These are phyloP conservation scores for Lindbergichthys nudifrons DNA, from an alignment of 2,797 vertebrate genomes.

Conservation along the genomic window DNA sequence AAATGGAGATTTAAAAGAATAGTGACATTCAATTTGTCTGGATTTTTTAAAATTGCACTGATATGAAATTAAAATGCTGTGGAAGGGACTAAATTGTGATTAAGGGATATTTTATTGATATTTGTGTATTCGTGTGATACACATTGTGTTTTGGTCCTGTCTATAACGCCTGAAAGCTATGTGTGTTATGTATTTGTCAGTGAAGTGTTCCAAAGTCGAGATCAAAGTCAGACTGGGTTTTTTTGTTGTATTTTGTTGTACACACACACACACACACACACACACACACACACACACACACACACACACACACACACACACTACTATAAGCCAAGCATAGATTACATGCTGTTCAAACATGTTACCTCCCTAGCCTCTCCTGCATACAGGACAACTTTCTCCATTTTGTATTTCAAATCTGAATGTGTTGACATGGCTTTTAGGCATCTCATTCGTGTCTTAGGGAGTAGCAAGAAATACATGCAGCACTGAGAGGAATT, in stretches of 20 bases:
- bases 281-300: no score
- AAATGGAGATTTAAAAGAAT: not conserved
- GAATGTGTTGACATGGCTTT: constrained; percentile 2
- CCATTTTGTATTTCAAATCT: constrained; percentile 8
- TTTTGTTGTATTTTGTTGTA: no score
- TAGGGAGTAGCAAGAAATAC: not conserved
- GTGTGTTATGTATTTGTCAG: not conserved
- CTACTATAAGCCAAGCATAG: not conserved
- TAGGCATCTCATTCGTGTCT: constrained; percentile 18
- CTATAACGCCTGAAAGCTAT: not conserved
- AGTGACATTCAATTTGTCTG: no score
- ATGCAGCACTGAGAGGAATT: constrained; percentile 11
- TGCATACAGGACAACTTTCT: not conserved
- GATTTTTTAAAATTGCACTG: not conserved
- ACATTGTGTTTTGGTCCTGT: not conserved
- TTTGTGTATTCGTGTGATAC: not conserved
- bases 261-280: no score
- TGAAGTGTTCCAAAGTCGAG: not conserved
- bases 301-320: not conserved
- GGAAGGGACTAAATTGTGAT: not conserved
- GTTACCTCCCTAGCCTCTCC: not conserved
- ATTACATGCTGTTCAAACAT: constrained; percentile 10
- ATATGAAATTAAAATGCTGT: not conserved
- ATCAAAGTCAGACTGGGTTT: not conserved
- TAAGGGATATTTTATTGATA: not conserved